These are phyloP conservation scores for Sardinella longiceps DNA, from an alignment of 2,797 vertebrate genomes.

Conservation along the genomic window DNA sequence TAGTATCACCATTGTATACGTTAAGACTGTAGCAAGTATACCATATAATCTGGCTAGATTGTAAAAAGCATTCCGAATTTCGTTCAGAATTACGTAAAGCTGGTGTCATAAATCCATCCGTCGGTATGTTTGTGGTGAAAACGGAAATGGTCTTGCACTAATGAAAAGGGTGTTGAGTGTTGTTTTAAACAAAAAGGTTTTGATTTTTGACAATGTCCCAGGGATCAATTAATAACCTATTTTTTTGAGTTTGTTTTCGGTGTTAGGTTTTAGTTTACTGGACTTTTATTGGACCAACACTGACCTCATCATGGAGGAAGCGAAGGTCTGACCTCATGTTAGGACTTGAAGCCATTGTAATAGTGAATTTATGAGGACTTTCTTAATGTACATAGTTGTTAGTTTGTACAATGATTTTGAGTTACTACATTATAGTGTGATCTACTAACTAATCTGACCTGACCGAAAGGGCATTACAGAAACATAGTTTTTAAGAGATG, in stretches of 20 bases:
- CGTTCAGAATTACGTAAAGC: background rate
- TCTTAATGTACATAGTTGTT: constrained; percentile 48
- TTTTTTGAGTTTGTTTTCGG: background rate
- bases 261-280: constrained; percentile 26
- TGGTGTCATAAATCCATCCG: constrained; percentile 12
- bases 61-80: constrained; percentile 11
- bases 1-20: constrained; percentile 1
- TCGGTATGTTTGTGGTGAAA: constrained; percentile 11
- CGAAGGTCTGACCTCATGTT: constrained; percentile 54
- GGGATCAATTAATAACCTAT: background rate
- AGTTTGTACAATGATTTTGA: constrained; percentile 48
- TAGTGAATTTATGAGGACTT: constrained; percentile 63
- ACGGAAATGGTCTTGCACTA: constrained; percentile 1
- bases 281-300: constrained; percentile 31
- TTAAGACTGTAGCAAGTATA: background rate
- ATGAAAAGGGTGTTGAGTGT: constrained; percentile 7
- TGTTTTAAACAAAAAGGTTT: constrained; percentile 1
- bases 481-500: constrained; percentile 56
- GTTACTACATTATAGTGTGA: constrained; percentile 52
- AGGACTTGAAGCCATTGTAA: constrained; percentile 70
- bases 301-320: constrained; percentile 27
- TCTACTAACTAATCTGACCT: constrained; percentile 50
- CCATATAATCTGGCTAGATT: constrained; percentile 8
- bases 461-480: constrained; percentile 58
- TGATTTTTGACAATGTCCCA: constrained; percentile 16